These are phyloP conservation scores for Mus pahari DNA, from an alignment of 2,113 vertebrate species.

Conservation along the genomic window DNA sequence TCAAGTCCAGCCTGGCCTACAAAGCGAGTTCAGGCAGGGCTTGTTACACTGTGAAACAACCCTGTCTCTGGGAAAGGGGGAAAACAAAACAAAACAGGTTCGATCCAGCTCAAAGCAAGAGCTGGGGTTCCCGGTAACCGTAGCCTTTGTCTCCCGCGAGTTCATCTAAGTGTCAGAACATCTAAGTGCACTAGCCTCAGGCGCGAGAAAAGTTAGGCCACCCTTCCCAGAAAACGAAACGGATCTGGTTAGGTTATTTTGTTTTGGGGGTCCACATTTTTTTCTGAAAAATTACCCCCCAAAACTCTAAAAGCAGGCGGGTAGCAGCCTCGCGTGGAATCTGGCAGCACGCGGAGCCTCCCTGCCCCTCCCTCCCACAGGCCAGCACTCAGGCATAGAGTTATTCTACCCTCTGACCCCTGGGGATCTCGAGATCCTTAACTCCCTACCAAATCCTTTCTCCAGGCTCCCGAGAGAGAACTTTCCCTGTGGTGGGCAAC, in stretches of 20 bases:
- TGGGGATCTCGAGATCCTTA: not conserved
- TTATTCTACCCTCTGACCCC: not conserved
- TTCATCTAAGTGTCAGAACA: not conserved
- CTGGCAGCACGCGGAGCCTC: not conserved
- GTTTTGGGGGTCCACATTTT: not conserved
- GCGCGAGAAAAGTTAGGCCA: not conserved
- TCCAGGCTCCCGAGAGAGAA: not conserved
- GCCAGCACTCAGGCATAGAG: not conserved
- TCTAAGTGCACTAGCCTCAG: not conserved
- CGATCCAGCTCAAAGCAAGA: conserved; percentile 52
- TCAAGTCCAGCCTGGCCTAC: no score
- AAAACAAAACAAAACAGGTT: not conserved
- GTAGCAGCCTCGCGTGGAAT: fast-evolving
- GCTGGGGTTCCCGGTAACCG: conserved; percentile 69
- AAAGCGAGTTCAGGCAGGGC: no score
- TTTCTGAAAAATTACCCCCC: not conserved
- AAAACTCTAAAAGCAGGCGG: not conserved
- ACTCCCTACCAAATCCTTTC: not conserved
- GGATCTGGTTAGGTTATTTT: conserved; percentile 15
- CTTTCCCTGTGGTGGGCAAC: not conserved
- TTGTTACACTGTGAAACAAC: no score
- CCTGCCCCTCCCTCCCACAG: not conserved
- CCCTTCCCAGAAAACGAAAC: not conserved
- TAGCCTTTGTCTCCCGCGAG: not conserved
- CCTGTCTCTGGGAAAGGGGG: no score